A percentile compares a stretch with the other conserved stretches of the same genome.
Evolutionary conservation across 2,888 invertebrate genomes (phyloP).

Genomic region (Dynastes maya): DNA sequence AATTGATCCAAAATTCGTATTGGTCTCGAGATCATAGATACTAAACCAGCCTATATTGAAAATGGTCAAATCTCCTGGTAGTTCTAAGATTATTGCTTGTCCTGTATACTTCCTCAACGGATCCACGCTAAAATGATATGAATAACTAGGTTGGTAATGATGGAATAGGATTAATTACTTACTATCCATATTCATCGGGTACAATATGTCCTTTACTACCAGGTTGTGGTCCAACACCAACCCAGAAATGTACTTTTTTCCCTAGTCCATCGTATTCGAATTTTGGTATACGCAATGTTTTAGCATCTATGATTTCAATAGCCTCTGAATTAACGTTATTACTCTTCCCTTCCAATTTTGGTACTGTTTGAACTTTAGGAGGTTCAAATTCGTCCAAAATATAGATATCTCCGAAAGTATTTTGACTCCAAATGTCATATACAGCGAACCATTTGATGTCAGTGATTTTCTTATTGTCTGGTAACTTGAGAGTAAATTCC

Average conservation of each 20-base stretch:
- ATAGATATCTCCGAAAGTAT: slow-evolving; percentile 91
- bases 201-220: slow-evolving; percentile 86
- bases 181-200: slow-evolving; percentile 95
- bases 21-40: slow-evolving; percentile 81
- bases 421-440: slow-evolving; percentile 89
- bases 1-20: slow-evolving; percentile 81
- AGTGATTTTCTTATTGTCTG: slow-evolving; percentile 88
- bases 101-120: slow-evolving; percentile 81
- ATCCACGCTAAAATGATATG: slow-evolving; percentile 77
- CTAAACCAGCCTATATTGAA: slow-evolving; percentile 90
- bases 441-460: slow-evolving; percentile 93
- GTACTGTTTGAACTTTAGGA: slow-evolving; percentile 76
- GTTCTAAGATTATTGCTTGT: slow-evolving; percentile 81
- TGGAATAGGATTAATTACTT: slow-evolving; percentile 61
- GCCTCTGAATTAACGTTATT: slow-evolving; percentile 74
- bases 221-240: slow-evolving; percentile 91
- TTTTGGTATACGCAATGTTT: slow-evolving; percentile 83
- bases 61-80: slow-evolving; percentile 88
- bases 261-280: slow-evolving; percentile 86
- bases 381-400: slow-evolving; percentile 93
- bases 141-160: neutral
- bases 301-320: slow-evolving; percentile 85
- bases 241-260: slow-evolving; percentile 88
- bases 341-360: slow-evolving; percentile 55
- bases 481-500: slow-evolving; percentile 86